phyloP scores from a whole-genome alignment of 2,888 invertebrate species.

The Scaptomyza tumidula region DNA sequence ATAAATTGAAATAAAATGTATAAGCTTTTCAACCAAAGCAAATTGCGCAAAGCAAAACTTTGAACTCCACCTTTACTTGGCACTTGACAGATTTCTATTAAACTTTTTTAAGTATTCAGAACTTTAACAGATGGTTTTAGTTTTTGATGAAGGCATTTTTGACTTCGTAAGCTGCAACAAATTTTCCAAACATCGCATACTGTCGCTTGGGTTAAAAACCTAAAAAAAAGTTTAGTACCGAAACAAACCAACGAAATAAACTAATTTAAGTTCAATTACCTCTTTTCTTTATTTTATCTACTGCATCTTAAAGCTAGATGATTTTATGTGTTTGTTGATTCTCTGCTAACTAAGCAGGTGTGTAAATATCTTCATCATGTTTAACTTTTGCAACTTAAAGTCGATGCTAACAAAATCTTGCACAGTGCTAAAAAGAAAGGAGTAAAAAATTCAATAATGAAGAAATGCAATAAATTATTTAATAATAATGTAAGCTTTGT shows the following conservation, averaged over 20 bases:
- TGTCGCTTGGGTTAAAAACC: neutral
- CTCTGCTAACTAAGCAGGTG: conserved; percentile 7
- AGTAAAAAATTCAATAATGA: neutral
- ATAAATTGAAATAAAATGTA: neutral
- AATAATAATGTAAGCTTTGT: no score
- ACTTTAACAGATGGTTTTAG: neutral
- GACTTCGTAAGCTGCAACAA: neutral
- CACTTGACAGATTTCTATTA: conserved; percentile 38
- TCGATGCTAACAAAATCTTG: conserved; percentile 13
- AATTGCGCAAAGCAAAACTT: conserved; percentile 12
- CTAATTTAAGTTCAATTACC: no score
- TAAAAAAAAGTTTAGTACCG: neutral
- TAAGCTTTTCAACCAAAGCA: conserved; percentile 4
- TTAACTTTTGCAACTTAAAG: conserved; percentile 36
- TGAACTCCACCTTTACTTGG: conserved; percentile 5
- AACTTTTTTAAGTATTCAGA: conserved; percentile 12
- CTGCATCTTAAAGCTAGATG: no score
- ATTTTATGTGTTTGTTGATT: neutral
- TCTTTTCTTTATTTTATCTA: no score
- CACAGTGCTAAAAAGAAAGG: neutral
- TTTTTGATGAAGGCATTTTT: neutral
- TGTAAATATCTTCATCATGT: conserved; percentile 24
- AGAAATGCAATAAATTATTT: neutral
- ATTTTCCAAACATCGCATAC: neutral
- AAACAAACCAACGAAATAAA: neutral